Base-by-base conservation (phyloP, 2,797 vertebrate species). In the Anniella stebbinsi region DNA sequence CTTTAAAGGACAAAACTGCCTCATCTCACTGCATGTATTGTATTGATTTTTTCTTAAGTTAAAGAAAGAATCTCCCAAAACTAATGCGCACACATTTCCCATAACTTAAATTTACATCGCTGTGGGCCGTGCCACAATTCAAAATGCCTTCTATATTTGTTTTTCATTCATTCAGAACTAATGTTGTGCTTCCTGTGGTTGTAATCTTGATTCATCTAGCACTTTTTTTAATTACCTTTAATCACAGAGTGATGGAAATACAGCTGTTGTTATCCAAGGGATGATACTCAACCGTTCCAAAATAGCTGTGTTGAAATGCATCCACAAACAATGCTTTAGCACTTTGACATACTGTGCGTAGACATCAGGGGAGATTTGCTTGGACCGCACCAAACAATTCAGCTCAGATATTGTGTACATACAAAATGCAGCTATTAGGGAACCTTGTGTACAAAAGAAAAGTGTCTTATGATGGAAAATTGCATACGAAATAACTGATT, bases 201-300 rank as follows among this genome's bases (percentile, higher is more conserved):
- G n/a, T 6, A 41, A 36, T 38, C n/a, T 8, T 85, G 33, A 85
- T 54, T 85, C n/a, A 72, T 73, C 66, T 25, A 21, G 33, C 10
- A 36, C 36, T 78, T 54, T 13, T 84, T 84, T 66, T 69, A 84
- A 69, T 84, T 69, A 67, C 82, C 25, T 80, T 87, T 80, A 60
- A 76, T 8, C 51, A 70, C 3, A 38, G 48, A 73, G 30, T 23
- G 11, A 48, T 13, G 45, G 54, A 54, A 38, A 70, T 18, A 77
- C 23, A 30, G n/a, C 78, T 33, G 23, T 36, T 60, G 17, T 81
- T 60, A 81, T 81, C 17, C 80, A 81, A 81, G 33, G 18, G 48
- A 57, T n/a, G 38, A 18, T 11, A 25, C 73, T 76, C 23, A 83
- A 57, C 33, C n/a, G 30, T 67, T 41, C 38, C 60, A 45, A 66